A percentile compares a stretch with the other conserved stretches of the same genome.
Conservation (phyloP, 2,113 vertebrate genomes). For the Felis catus region DNA sequence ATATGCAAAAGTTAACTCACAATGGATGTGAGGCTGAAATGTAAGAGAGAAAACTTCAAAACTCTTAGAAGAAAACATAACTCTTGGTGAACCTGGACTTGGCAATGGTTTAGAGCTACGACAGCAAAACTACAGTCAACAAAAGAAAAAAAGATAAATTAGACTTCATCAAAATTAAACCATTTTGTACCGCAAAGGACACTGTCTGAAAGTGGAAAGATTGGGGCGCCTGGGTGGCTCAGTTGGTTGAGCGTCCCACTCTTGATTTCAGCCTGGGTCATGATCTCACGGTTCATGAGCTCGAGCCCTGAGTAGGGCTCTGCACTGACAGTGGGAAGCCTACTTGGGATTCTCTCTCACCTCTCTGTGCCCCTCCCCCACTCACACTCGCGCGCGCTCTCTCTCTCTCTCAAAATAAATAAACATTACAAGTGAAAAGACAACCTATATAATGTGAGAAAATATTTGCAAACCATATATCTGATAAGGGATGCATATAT, state of each 20-base stretch:
- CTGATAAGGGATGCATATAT: not conserved
- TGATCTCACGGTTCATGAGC: too few relatives aligned
- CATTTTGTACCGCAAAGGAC: not conserved
- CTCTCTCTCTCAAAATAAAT: too few relatives aligned
- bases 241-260: too few relatives aligned
- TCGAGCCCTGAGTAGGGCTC: too few relatives aligned
- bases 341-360: too few relatives aligned
- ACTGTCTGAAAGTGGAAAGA: not conserved
- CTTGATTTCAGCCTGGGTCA: too few relatives aligned
- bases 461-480: not conserved
- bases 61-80: not conserved
- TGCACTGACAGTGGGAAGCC: too few relatives aligned
- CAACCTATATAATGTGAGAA: not conserved
- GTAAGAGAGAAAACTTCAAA: not conserved
- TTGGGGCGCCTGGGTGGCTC: too few relatives aligned
- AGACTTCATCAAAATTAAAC: not conserved
- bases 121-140: not conserved
- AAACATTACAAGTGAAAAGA: not conserved
- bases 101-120: not conserved
- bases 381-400: rapidly evolving
- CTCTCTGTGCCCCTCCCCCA: too few relatives aligned
- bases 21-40: not conserved
- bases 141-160: not conserved
- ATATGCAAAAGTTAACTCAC: not conserved
- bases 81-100: not conserved